Conservation (phyloP, 2,888 invertebrate species). For the Plebejus argus region DNA sequence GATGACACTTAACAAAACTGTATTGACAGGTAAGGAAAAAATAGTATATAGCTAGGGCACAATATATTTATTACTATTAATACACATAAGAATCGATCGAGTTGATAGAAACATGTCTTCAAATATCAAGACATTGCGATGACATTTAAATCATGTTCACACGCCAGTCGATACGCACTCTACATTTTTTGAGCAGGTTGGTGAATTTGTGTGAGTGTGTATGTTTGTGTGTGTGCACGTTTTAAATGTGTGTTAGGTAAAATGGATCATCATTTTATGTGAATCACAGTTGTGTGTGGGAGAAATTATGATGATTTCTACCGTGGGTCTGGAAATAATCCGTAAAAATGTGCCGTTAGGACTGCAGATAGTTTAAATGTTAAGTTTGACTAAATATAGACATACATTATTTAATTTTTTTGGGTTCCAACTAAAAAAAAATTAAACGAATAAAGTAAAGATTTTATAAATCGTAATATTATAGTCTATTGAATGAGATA, state of each 20-base stretch:
- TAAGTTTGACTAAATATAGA: too few species aligned
- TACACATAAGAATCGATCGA: too few species aligned
- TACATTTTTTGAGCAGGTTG: slow-evolving; percentile 59
- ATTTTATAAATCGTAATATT: too few species aligned
- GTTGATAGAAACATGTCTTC: too few species aligned
- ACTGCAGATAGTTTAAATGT: background rate
- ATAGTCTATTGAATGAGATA: too few species aligned
- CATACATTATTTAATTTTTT: too few species aligned
- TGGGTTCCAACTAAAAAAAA: too few species aligned
- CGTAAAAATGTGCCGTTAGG: background rate
- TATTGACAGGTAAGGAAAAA: too few species aligned
- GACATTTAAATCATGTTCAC: slow-evolving; percentile 53
- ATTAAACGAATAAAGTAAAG: too few species aligned
- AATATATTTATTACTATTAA: too few species aligned
- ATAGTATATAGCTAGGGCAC: too few species aligned
- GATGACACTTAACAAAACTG: too few species aligned
- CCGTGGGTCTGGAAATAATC: background rate
- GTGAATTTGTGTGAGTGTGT: slow-evolving; percentile 46
- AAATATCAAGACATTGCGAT: slow-evolving; percentile 50
- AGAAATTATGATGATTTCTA: background rate
- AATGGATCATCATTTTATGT: background rate
- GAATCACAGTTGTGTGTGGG: background rate
- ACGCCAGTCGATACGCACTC: slow-evolving; percentile 54
- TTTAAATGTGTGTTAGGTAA: background rate
- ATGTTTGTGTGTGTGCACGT: slow-evolving; percentile 16